Evolutionary conservation across 1,140 invertebrate species (phyloP).

Genomic region (Stegodyphus dumicola): DNA sequence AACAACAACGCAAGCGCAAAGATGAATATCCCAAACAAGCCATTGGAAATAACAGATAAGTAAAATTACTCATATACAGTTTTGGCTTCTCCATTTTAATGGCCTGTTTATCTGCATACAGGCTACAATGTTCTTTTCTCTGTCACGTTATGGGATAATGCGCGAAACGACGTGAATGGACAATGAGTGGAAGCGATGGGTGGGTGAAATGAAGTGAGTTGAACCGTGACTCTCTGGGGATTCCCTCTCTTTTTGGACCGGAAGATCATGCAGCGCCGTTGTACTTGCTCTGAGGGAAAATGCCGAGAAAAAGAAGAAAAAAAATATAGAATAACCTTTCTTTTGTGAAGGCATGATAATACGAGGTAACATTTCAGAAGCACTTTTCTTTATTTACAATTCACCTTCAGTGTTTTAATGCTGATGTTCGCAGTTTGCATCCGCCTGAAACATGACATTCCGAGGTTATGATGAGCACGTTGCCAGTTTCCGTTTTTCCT

Average conservation of each 20-base stretch:
- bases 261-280: too few species aligned
- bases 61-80: neutral
- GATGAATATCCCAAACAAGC: too few species aligned
- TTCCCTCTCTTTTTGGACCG: neutral
- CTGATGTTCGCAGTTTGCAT: neutral
- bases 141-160: conserved; percentile 10
- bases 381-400: too few species aligned
- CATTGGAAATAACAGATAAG: conserved; percentile 12
- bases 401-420: neutral
- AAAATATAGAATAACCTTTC: too few species aligned
- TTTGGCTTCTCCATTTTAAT: conserved; percentile 13
- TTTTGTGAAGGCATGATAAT: too few species aligned
- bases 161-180: neutral
- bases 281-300: too few species aligned
- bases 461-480: neutral
- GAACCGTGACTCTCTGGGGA: conserved; percentile 13
- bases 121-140: conserved; percentile 1
- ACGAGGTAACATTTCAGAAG: too few species aligned
- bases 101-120: neutral
- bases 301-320: too few species aligned
- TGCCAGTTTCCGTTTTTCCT: neutral
- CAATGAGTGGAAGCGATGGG: neutral
- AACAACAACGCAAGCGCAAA: too few species aligned
- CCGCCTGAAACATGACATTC: neutral
- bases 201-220: neutral